phyloP scores from a whole-genome alignment of 1,140 invertebrate species.

The Polypedilum pembai region DNA sequence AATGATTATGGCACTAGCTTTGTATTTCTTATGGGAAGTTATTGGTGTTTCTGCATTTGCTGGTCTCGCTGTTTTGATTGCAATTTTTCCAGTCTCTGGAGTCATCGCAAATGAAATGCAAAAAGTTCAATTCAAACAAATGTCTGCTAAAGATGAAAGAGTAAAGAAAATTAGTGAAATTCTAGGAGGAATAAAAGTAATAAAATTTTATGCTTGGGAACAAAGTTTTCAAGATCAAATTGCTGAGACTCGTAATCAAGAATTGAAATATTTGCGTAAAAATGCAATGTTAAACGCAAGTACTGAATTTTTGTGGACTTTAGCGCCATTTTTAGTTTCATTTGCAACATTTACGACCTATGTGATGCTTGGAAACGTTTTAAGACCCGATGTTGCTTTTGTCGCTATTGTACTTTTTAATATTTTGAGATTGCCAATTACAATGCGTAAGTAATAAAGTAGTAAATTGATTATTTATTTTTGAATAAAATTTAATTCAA shows the following conservation, averaged over 20 bases:
- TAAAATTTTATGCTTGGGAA: conserved; percentile 72
- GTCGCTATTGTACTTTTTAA: conserved; percentile 92
- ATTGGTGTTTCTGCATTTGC: conserved; percentile 48
- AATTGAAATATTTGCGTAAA: conserved; percentile 41
- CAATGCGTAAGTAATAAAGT: conserved; percentile 52
- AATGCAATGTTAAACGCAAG: conserved; percentile 31
- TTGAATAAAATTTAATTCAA: neutral
- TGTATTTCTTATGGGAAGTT: conserved; percentile 51
- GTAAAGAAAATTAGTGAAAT: conserved; percentile 74
- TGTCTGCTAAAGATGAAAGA: conserved; percentile 56
- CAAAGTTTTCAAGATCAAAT: conserved; percentile 54
- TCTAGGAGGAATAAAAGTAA: conserved; percentile 67
- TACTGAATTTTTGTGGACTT: neutral
- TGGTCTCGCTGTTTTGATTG: conserved; percentile 50
- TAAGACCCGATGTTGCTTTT: conserved; percentile 51
- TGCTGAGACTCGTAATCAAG: conserved; percentile 42
- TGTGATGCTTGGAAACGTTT: conserved; percentile 23
- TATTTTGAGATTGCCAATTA: conserved; percentile 82
- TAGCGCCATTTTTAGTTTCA: neutral
- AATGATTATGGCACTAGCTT: conserved; percentile 48
- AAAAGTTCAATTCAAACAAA: conserved; percentile 44
- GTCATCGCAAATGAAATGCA: conserved; percentile 27
- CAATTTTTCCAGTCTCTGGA: conserved; percentile 24
- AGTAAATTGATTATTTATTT: too few relatives aligned
- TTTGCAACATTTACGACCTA: neutral